Evolutionary conservation across 1,140 invertebrate species (phyloP), one percentile per base, ranked within the genome.

Genomic region (Ostrea edulis): DNA sequence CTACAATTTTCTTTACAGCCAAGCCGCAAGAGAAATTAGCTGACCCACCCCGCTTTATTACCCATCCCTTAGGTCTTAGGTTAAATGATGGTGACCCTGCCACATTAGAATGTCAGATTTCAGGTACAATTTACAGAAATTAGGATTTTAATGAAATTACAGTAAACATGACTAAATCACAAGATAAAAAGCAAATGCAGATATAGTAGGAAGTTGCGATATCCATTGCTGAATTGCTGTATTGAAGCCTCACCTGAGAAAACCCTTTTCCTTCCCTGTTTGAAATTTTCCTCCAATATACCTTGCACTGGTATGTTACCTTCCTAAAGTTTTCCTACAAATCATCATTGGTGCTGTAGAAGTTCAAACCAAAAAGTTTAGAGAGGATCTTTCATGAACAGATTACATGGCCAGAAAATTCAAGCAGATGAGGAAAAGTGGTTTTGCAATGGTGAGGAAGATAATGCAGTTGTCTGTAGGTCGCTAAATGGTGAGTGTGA

Each of bases 21-120:
- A 83, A 83, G 22, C 44, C 52, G 22, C 44, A 83, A 52, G 35
- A 52, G 52, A 89, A 22, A 17, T 77, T 82, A 44, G 83, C 55
- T 55, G 55, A 92, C 29, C 82, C 86, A 29, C 93, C 92, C 25
- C 82, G 88, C 2, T 93, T 94, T 90, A 68, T 91, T 55, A 90
- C 88, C 35, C 92, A 92, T 77, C 89, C 92, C 12, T 89, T 91
- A 87, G 93, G 93, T 81, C 87, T 88, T 92, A 96, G 96, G 88
- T 97, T 98, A 0, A 97, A 96, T 82, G 98, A 98, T 93, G 98
- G 98, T 20, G 97, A 98, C 87, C 96, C 97, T 2, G 97, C 98
- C 20, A 97, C 97, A 52, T 95, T 99, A 58, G 97, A 97, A 58
- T 98, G 97, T 95, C 96, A 97, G 92, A 98, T 99, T 91, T 97